Evolutionary conservation across 1,140 invertebrate species (phyloP), one percentile per base, ranked within the genome.

Genomic region (Drosophila pseudoananassae): DNA sequence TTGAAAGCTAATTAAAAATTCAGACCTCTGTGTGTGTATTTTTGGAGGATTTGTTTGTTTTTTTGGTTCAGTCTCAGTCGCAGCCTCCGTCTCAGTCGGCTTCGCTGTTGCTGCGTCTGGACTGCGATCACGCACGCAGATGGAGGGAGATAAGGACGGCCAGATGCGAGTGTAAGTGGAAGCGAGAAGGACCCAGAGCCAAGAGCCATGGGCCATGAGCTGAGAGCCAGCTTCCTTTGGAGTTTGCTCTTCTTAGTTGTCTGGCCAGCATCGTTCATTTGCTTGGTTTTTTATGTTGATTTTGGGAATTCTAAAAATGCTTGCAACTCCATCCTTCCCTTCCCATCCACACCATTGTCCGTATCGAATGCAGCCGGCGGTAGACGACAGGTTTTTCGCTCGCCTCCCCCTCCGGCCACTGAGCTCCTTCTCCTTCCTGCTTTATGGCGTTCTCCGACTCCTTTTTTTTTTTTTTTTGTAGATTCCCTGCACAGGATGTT

Each of bases 221-320:
- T 7, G 25, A 6, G 58, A 31, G 46, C 25, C 40, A 47, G 49
- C 58, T 72, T 77, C 74, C 57, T 75, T 64, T 33, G 53, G 51
- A 57, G 36, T 45, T 45, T 63, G 56, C 38, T 73, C 58, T 61
- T 53, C 66, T 54, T 61, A 53, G 36, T 57, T 47, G 50, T 61
- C 43, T 63, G 57, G 77, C 43, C 20, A 53, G 33, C 45, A 53
- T 60, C 45, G 60, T 53, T 71, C 49, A 64, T 73, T 63, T 73
- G 33, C 40, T 70, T 59, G 55, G 29, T 68, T 70, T 81, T 78
- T 78, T 75, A 60, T 83, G 71, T 78, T 76, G 65, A 60, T 84
- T 84, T 84, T 73, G 71, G 76, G 80, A 84, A 84, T 84, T 84
- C 76, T 84, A 79, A 84, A 84, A 84, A 84, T 84, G 76, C 80